phyloP scores from a whole-genome alignment of 23 tunicate genomes.

The Styela plicata region DNA sequence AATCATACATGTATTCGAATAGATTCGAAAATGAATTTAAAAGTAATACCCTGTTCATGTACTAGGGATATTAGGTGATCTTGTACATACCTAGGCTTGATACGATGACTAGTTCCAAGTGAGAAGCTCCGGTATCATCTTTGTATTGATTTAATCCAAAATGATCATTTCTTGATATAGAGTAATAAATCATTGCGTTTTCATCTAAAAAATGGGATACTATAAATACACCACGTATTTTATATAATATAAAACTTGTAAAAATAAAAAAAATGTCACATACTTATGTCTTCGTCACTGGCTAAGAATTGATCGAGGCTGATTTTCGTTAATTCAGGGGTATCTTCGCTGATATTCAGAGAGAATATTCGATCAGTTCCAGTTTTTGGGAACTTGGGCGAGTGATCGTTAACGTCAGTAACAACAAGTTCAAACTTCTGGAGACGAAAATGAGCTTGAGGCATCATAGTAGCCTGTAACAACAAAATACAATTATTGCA shows the following conservation, averaged over 20 bases:
- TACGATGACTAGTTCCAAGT: slow-evolving; percentile 47
- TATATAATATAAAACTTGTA: background rate
- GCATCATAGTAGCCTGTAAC: slow-evolving; percentile 46
- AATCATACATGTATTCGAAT: no score
- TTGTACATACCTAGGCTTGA: slow-evolving; percentile 28
- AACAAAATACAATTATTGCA: background rate
- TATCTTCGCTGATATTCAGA: slow-evolving; percentile 64
- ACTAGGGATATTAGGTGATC: background rate
- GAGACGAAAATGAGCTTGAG: slow-evolving; percentile 43
- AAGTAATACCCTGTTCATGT: no score
- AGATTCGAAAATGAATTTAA: no score
- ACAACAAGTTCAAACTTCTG: slow-evolving; percentile 50
- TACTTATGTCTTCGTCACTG: slow-evolving; percentile 67
- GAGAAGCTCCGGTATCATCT: slow-evolving; percentile 60
- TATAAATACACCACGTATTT: no score
- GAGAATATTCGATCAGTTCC: slow-evolving; percentile 10
- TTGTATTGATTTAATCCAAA: slow-evolving; percentile 41
- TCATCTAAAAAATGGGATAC: slow-evolving; percentile 43
- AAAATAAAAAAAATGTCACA: background rate
- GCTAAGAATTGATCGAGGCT: slow-evolving; percentile 58
- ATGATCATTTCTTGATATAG: slow-evolving; percentile 38
- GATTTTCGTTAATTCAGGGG: slow-evolving; percentile 21
- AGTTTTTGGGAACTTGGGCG: slow-evolving; percentile 51
- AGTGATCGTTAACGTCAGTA: slow-evolving; percentile 72
- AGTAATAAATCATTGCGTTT: slow-evolving; percentile 47